phyloP scores from a whole-genome alignment of 2,888 invertebrate genomes.

The Crioceris asparagi region DNA sequence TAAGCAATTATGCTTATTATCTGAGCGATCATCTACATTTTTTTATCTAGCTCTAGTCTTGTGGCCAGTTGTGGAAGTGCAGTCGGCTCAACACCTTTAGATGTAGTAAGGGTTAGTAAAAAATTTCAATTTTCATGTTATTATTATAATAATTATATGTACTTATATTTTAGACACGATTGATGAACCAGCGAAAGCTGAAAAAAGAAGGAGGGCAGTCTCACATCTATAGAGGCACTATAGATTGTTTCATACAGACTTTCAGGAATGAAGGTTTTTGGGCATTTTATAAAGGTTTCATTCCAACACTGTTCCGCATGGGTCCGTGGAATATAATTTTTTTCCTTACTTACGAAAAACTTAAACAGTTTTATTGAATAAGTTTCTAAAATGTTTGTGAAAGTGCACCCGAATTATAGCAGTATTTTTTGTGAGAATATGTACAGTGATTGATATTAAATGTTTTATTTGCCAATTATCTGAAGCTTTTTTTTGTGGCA shows the following conservation, averaged over 20 bases:
- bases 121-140: constrained; percentile 1
- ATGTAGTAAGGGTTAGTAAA: constrained; percentile 73
- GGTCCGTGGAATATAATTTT: constrained; percentile 97
- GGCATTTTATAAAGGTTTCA: constrained; percentile 89
- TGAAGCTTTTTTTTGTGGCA: too few species aligned
- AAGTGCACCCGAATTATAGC: too few species aligned
- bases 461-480: too few species aligned
- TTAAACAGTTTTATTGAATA: constrained; percentile 64
- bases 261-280: constrained; percentile 75
- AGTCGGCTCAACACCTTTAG: constrained; percentile 87
- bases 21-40: constrained; percentile 1
- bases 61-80: constrained; percentile 88
- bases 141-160: constrained; percentile 3
- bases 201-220: constrained; percentile 41
- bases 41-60: constrained; percentile 64
- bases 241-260: constrained; percentile 61
- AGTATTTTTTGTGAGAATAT: too few species aligned
- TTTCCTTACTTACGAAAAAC: constrained; percentile 87
- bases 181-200: constrained; percentile 81
- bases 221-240: constrained; percentile 67
- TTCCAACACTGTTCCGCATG: constrained; percentile 92
- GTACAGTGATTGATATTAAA: too few species aligned
- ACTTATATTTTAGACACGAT: constrained; percentile 61
- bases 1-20: too few species aligned
- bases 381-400: too few species aligned